Percentiles rank a stretch among this genome's conserved stretches.
Evolutionary conservation across 2,888 invertebrate species (phyloP).

Genomic region (Acleris holmiana): DNA sequence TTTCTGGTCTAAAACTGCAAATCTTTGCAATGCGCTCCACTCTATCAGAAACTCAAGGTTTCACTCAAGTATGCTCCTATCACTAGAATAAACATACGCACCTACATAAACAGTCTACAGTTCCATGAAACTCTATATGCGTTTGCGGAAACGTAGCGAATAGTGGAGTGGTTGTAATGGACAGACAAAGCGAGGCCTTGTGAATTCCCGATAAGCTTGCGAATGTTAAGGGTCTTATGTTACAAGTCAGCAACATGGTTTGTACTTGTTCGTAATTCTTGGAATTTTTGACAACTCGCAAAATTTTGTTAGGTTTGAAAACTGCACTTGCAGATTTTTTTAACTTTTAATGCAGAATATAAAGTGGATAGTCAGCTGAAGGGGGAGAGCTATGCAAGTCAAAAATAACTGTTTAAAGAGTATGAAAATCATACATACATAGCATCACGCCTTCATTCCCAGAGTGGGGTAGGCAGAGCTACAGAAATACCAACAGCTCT

Average conservation of each 20-base stretch:
- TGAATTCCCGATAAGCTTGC: not conserved
- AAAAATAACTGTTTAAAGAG: no score
- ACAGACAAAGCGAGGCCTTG: slow-evolving; percentile 32
- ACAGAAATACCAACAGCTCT: no score
- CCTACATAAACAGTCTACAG: slow-evolving; percentile 20
- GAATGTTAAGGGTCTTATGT: not conserved
- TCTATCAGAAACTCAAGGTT: slow-evolving; percentile 1
- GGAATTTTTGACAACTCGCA: no score
- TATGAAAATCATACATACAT: no score
- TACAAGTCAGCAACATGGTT: not conserved
- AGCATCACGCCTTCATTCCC: no score
- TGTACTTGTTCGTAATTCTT: no score
- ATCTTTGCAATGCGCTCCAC: not conserved
- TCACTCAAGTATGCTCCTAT: slow-evolving; percentile 15
- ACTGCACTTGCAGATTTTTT: no score
- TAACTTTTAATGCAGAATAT: no score
- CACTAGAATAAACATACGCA: slow-evolving; percentile 23
- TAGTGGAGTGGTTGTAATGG: slow-evolving; percentile 13
- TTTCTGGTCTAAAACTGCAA: not conserved
- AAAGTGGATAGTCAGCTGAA: no score
- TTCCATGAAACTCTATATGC: slow-evolving; percentile 31
- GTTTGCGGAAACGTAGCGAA: slow-evolving; percentile 27
- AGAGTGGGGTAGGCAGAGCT: no score
- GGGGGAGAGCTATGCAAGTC: no score
- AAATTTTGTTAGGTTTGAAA: no score